Conservation (phyloP, 2,888 invertebrate genomes). For the Timandra comae region DNA sequence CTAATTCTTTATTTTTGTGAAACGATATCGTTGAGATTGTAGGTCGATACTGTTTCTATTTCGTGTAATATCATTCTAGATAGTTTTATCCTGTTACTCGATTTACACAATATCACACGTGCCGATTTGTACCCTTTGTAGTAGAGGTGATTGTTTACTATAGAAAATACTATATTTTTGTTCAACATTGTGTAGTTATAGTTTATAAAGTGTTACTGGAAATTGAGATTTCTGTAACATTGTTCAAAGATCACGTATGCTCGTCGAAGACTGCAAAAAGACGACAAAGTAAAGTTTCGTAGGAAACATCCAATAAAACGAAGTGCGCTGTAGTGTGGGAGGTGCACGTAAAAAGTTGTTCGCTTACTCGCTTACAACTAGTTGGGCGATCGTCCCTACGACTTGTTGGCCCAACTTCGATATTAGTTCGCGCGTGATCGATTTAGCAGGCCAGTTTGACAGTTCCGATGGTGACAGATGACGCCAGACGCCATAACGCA, state of each 20-base stretch:
- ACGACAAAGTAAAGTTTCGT: slow-evolving; percentile 50
- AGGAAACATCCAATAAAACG: slow-evolving; percentile 68
- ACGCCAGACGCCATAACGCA: slow-evolving; percentile 60
- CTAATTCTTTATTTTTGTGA: slow-evolving; percentile 5
- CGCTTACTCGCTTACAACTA: slow-evolving; percentile 24
- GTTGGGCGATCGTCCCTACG: slow-evolving; percentile 32
- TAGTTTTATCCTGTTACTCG: slow-evolving; percentile 5
- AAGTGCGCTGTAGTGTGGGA: slow-evolving; percentile 40
- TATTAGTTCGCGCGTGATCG: slow-evolving; percentile 74
- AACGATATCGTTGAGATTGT: slow-evolving; percentile 28
- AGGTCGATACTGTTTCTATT: slow-evolving; percentile 37
- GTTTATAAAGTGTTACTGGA: slow-evolving; percentile 11
- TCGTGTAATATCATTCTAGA: not conserved
- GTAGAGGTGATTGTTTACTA: slow-evolving; percentile 9
- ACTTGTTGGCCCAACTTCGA: slow-evolving; percentile 60
- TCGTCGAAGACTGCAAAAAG: slow-evolving; percentile 42
- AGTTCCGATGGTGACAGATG: slow-evolving; percentile 73
- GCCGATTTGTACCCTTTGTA: not conserved
- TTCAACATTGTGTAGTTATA: too few species aligned
- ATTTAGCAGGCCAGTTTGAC: slow-evolving; percentile 68
- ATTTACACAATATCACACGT: slow-evolving; percentile 2
- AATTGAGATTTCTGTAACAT: slow-evolving; percentile 29
- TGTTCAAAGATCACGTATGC: slow-evolving; percentile 49
- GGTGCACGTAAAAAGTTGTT: slow-evolving; percentile 55
- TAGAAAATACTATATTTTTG: slow-evolving; percentile 3